Evolutionary conservation across 92 coral and sea anemone species (phyloP).

Genomic region (Phenganax marumi): DNA sequence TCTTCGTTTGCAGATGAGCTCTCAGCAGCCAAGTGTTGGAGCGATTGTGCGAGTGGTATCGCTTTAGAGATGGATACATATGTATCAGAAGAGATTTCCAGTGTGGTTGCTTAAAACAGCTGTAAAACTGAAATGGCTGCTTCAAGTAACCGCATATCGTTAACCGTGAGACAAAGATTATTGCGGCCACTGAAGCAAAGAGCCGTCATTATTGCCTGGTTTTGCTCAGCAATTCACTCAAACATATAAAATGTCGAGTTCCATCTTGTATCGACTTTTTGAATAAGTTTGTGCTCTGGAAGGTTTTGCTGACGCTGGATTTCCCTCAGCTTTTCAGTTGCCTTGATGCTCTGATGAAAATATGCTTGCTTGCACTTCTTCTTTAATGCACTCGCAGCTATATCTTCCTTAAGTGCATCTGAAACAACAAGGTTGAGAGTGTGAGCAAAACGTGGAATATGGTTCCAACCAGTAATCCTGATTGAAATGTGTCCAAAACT

Average conservation of each 20-base stretch:
- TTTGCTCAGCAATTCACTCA: slow-evolving; percentile 31
- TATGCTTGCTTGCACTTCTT: slow-evolving; percentile 23
- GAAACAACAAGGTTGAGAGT: slow-evolving; percentile 21
- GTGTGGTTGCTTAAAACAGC: slow-evolving; percentile 22
- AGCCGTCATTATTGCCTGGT: slow-evolving; percentile 40
- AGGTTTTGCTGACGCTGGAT: slow-evolving; percentile 19
- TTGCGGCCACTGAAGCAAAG: slow-evolving; percentile 35
- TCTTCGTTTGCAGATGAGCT: too few relatives aligned
- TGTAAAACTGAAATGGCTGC: slow-evolving; percentile 32
- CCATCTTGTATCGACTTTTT: slow-evolving; percentile 46
- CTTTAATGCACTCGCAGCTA: slow-evolving; percentile 11
- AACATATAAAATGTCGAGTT: slow-evolving; percentile 47
- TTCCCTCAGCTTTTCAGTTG: slow-evolving; percentile 40
- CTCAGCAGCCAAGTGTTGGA: slow-evolving; percentile 13
- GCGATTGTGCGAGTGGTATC: slow-evolving; percentile 31
- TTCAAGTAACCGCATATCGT: slow-evolving; percentile 34
- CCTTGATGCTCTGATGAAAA: slow-evolving; percentile 37
- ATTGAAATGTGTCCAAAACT: slow-evolving; percentile 38
- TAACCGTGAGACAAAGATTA: slow-evolving; percentile 24
- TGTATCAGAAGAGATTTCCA: slow-evolving; percentile 19
- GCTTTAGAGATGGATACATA: slow-evolving; percentile 27
- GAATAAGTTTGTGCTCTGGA: slow-evolving; percentile 26
- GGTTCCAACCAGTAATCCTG: slow-evolving; percentile 32
- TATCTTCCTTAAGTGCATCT: slow-evolving; percentile 35
- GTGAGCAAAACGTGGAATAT: slow-evolving; percentile 36